Percentiles rank a stretch among this genome's conserved stretches.
These are phyloP conservation scores for Bos indicus DNA, from an alignment of 2,113 vertebrate genomes.

Conservation along the genomic window DNA sequence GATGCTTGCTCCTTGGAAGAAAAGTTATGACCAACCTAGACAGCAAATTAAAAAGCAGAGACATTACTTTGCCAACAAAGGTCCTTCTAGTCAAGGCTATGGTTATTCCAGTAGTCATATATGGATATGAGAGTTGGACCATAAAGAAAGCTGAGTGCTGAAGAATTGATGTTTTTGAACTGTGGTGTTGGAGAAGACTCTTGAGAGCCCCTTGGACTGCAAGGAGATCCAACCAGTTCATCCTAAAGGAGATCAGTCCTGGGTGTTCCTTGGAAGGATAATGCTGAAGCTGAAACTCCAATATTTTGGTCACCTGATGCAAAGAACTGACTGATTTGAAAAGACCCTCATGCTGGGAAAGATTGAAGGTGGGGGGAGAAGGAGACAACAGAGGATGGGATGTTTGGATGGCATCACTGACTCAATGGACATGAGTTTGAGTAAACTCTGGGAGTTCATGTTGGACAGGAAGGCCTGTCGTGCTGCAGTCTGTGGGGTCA, in stretches of 20 bases:
- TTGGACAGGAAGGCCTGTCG: background rate
- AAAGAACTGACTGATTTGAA: background rate
- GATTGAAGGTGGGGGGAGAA: background rate
- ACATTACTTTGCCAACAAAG: background rate
- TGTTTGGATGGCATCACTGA: background rate
- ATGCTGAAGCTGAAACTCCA: background rate
- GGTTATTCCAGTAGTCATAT: background rate
- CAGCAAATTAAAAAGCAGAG: background rate
- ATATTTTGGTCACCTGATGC: background rate
- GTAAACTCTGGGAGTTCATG: background rate
- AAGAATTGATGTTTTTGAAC: background rate
- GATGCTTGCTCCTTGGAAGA: background rate
- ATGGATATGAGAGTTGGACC: background rate
- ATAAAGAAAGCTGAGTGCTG: background rate
- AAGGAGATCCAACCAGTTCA: background rate
- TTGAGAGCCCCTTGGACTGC: background rate
- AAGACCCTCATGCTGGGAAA: background rate
- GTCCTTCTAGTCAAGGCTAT: background rate
- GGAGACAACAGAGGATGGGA: background rate
- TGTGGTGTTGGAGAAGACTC: background rate
- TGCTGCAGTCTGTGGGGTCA: background rate
- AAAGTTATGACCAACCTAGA: background rate
- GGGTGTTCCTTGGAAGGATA: background rate
- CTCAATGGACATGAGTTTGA: background rate
- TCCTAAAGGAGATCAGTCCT: background rate